phyloP scores from a whole-genome alignment of 2,888 invertebrate species.

The Serrognathus titanus region DNA sequence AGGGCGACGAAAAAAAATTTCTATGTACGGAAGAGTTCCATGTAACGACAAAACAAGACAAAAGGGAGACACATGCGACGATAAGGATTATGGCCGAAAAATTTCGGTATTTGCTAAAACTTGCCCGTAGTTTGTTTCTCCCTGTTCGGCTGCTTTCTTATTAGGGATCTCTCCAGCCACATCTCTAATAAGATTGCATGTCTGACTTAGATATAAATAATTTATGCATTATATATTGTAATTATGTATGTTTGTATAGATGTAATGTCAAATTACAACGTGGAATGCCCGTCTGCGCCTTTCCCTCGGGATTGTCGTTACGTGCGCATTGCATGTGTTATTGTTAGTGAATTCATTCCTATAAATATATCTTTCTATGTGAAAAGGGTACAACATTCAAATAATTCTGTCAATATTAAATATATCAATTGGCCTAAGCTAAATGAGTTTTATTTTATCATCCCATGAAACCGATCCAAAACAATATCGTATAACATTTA shows the following conservation, averaged over 20 bases:
- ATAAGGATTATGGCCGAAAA: no score
- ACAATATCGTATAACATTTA: no score
- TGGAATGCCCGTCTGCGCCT: slow-evolving; percentile 1
- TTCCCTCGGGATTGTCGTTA: background rate
- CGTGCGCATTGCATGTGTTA: slow-evolving; percentile 13
- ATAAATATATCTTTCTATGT: slow-evolving; percentile 41
- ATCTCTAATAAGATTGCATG: slow-evolving; percentile 61
- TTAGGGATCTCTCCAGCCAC: slow-evolving; percentile 73
- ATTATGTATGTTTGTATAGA: slow-evolving; percentile 46
- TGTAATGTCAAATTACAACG: slow-evolving; percentile 29
- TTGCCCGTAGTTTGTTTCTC: background rate
- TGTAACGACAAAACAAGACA: slow-evolving; percentile 15
- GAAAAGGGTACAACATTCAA: slow-evolving; percentile 50
- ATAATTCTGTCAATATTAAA: slow-evolving; percentile 50
- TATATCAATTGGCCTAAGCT: slow-evolving; percentile 51
- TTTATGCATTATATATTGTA: slow-evolving; percentile 34
- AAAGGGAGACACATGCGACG: background rate
- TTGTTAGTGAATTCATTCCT: slow-evolving; percentile 30
- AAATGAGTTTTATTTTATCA: background rate
- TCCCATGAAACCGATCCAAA: no score
- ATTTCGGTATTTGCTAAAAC: no score
- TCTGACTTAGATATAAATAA: slow-evolving; percentile 31
- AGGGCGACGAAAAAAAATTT: slow-evolving; percentile 8
- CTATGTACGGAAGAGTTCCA: slow-evolving; percentile 13
- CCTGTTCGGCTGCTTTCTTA: slow-evolving; percentile 55